Conservation (phyloP, 2,888 invertebrate species). For the Gastracanthus pulcherrimus region DNA sequence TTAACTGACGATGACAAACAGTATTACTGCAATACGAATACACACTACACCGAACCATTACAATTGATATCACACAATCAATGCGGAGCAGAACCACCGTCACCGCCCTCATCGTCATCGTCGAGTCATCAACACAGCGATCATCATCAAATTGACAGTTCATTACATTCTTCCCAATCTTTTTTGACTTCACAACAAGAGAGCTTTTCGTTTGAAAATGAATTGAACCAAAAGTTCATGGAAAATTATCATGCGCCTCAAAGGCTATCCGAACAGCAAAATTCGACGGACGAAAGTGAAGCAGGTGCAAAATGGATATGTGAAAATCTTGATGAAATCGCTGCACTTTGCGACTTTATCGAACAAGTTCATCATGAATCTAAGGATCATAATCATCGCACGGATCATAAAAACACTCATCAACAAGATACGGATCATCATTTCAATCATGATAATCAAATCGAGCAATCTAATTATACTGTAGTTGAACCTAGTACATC, state of each 20-base stretch:
- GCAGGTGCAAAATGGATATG: background rate
- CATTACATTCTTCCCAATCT: background rate
- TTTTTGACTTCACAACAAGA: background rate
- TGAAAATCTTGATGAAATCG: background rate
- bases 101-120: background rate
- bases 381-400: background rate
- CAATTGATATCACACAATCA: constrained; percentile 1
- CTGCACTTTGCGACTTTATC: background rate
- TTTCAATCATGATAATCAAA: constrained; percentile 2
- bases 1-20: constrained; percentile 10
- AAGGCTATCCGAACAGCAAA: background rate
- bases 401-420: background rate
- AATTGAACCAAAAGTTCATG: background rate
- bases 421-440: background rate
- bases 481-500: background rate
- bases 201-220: background rate
- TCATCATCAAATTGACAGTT: constrained; percentile 8
- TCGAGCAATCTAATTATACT: background rate
- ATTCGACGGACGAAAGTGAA: background rate
- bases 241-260: background rate
- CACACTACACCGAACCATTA: background rate
- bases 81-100: constrained; percentile 6
- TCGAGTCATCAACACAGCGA: background rate
- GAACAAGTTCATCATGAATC: background rate
- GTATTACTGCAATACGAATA: background rate